Evolutionary conservation across 2,888 invertebrate genomes (phyloP).

Genomic region (Leptopterna dolabrata): DNA sequence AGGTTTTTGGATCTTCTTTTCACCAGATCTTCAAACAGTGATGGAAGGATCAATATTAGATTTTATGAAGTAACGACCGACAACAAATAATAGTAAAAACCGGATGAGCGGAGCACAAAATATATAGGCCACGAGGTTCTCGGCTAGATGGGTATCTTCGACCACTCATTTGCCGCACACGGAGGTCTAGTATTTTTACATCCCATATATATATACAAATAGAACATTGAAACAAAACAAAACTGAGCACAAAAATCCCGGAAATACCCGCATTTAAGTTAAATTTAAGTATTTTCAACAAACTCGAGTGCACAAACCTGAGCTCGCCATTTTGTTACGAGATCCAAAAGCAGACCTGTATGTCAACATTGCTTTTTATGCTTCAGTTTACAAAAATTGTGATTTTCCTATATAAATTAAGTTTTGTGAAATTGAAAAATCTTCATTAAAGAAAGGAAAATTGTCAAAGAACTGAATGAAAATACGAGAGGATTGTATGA

Average conservation of each 20-base stretch:
- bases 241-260: not conserved
- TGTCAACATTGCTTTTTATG: not conserved
- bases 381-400: not conserved
- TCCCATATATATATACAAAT: not conserved
- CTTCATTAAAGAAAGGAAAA: not conserved
- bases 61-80: not conserved
- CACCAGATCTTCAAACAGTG: not conserved
- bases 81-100: not conserved
- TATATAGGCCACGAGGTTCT: conserved; percentile 44
- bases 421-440: not conserved
- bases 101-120: not conserved
- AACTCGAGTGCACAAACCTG: conserved; percentile 45
- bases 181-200: not conserved
- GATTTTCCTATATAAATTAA: not conserved
- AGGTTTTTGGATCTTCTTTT: not conserved
- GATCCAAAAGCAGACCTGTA: not conserved
- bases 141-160: not conserved
- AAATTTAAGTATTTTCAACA: conserved; percentile 7
- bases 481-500: too few relatives aligned
- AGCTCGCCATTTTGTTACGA: conserved; percentile 50
- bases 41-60: not conserved
- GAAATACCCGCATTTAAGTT: not conserved
- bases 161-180: not conserved
- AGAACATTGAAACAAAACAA: not conserved
- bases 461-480: not conserved